Conservation (phyloP, 2,113 vertebrate genomes). For the Synodontis membranacea region DNA sequence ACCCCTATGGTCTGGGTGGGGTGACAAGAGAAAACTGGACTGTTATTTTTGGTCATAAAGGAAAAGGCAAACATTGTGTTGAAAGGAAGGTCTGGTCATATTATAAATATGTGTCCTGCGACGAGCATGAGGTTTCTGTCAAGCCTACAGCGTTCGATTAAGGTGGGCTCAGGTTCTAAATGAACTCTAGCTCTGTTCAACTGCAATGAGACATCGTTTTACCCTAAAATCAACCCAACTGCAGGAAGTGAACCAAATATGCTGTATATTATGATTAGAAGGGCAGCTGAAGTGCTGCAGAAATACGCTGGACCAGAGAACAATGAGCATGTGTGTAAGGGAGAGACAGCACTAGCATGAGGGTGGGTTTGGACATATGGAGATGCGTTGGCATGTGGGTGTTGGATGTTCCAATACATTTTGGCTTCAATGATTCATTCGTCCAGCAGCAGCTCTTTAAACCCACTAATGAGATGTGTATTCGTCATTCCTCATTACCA, state of each 20-base stretch:
- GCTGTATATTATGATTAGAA: neutral
- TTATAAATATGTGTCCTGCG: neutral
- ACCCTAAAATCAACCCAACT: neutral
- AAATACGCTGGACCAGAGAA: neutral
- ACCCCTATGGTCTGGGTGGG: neutral
- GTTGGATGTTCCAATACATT: neutral
- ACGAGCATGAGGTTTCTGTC: neutral
- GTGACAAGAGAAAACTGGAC: neutral
- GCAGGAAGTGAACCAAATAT: neutral
- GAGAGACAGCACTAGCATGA: neutral
- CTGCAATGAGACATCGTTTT: neutral
- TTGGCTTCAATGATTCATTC: neutral
- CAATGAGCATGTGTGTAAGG: neutral
- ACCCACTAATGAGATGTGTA: neutral
- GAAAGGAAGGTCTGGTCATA: neutral
- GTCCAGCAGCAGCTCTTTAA: neutral
- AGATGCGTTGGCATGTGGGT: neutral
- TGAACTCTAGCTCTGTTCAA: neutral
- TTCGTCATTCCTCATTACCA: neutral
- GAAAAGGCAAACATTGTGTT: neutral
- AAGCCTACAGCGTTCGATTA: neutral
- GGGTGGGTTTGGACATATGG: neutral
- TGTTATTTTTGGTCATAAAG: neutral
- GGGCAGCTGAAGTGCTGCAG: neutral
- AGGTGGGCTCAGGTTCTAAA: neutral